Evolutionary conservation across 2,113 vertebrate genomes (phyloP).

Genomic region (Prunella fulvescens): DNA sequence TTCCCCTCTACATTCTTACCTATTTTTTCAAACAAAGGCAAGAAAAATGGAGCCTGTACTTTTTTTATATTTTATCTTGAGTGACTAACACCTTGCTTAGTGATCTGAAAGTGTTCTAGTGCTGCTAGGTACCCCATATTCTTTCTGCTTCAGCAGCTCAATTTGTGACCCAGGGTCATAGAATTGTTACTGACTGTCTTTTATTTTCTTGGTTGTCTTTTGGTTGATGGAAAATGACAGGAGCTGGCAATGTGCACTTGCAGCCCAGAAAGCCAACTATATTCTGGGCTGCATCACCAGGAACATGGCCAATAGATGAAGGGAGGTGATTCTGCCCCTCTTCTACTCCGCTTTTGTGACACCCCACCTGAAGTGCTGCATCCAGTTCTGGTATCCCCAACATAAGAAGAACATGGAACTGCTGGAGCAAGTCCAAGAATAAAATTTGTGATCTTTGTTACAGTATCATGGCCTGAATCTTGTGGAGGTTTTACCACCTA

Average conservation of each 20-base stretch:
- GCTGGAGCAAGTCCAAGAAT: neutral
- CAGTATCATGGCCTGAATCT: neutral
- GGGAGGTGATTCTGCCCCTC: neutral
- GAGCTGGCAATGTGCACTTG: neutral
- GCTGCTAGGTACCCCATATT: neutral
- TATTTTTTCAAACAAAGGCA: neutral
- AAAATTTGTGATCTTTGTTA: neutral
- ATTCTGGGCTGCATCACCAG: neutral
- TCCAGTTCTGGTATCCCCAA: neutral
- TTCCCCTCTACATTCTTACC: neutral
- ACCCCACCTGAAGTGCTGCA: neutral
- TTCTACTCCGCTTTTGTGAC: neutral
- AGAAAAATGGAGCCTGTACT: neutral
- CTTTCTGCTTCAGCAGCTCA: neutral
- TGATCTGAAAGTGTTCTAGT: neutral
- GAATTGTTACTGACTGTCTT: neutral
- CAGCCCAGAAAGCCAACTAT: neutral
- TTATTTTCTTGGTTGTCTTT: neutral
- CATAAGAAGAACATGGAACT: neutral
- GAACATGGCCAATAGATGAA: neutral
- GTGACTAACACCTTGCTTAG: neutral
- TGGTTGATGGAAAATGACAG: rapidly evolving
- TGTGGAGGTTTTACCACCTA: neutral
- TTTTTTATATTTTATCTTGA: neutral
- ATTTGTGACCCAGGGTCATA: neutral